A percentile compares a stretch with the other conserved stretches of the same genome.
phyloP scores from a whole-genome alignment of 64 coral and sea anemone species.

The Cladopsammia gracilis region DNA sequence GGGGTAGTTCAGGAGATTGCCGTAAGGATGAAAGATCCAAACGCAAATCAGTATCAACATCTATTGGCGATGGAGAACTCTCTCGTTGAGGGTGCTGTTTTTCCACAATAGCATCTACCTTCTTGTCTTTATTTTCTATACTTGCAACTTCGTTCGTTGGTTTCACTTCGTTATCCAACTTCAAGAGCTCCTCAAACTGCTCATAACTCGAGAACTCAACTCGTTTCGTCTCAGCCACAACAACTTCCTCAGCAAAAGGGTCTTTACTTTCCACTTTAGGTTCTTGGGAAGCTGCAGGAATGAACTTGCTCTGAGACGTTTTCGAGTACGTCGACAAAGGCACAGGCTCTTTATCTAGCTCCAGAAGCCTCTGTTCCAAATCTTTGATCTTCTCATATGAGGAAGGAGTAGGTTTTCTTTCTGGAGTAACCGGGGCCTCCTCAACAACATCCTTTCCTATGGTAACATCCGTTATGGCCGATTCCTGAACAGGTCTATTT shows the following conservation, averaged over 20 bases:
- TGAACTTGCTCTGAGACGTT: not conserved
- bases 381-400: not conserved
- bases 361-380: constrained; percentile 6
- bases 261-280: not conserved
- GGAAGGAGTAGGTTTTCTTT: not conserved
- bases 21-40: constrained; percentile 14
- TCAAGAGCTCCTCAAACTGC: not conserved
- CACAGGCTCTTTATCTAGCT: not conserved
- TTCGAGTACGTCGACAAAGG: not conserved
- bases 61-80: not conserved
- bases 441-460: not conserved
- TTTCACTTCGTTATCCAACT: not conserved
- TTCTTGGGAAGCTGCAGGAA: not conserved
- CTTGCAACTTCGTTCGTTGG: not conserved
- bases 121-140: too few species aligned
- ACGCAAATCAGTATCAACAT: not conserved
- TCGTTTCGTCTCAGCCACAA: constrained; percentile 3
- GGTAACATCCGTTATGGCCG: not conserved
- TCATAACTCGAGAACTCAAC: not conserved
- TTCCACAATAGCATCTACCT: not conserved
- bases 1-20: not conserved
- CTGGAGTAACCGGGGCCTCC: constrained; percentile 19
- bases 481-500: not conserved
- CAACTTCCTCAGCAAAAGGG: not conserved
- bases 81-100: not conserved